These are phyloP conservation scores for Limnephilus auricula DNA, from an alignment of 2,888 invertebrate species.

Conservation along the genomic window DNA sequence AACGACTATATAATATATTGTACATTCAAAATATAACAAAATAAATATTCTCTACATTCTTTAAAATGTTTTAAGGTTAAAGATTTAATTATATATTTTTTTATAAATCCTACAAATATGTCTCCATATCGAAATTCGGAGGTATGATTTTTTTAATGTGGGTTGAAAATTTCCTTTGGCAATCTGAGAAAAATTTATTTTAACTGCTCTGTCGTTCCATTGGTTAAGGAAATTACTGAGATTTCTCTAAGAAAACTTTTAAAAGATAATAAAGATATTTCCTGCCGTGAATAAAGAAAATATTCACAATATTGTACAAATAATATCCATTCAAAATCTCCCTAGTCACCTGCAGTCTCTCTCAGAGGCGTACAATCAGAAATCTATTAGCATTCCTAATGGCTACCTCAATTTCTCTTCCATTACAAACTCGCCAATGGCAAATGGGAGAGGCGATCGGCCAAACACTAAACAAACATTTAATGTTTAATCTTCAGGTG, in stretches of 20 bases:
- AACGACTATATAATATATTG: no score
- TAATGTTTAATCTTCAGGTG: not conserved
- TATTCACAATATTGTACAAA: not conserved
- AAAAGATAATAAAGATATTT: not conserved
- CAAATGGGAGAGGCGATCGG: not conserved
- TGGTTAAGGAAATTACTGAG: not conserved
- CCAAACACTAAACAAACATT: not conserved
- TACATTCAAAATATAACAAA: no score
- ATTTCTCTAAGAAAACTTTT: not conserved
- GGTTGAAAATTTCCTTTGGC: no score
- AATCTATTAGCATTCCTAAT: constrained; percentile 27
- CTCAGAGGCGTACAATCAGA: not conserved
- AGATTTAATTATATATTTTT: no score
- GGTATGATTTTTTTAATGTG: no score
- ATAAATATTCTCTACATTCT: no score
- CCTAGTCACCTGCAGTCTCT: constrained; percentile 2
- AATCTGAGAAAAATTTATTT: no score
- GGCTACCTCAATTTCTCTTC: constrained; percentile 26
- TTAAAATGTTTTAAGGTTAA: no score
- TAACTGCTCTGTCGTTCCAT: no score
- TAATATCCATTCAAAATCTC: not conserved
- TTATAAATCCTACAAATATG: no score
- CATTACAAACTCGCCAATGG: not conserved
- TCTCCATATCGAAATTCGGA: no score
- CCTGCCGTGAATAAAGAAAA: not conserved